These are phyloP conservation scores for Suncus etruscus DNA, from an alignment of 2,113 vertebrate species.

Conservation along the genomic window DNA sequence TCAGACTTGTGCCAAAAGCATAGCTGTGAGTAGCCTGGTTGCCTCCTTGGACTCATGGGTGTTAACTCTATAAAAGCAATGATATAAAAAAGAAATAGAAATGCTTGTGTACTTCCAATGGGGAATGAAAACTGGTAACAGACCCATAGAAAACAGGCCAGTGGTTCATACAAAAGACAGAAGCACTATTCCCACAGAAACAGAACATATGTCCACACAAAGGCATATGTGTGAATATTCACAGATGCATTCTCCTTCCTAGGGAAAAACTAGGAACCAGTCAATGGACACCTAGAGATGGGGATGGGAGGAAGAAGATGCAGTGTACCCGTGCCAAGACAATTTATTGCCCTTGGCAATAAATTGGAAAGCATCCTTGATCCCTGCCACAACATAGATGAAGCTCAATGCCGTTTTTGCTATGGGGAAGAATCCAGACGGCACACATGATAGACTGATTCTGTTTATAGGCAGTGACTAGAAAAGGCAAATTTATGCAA, in stretches of 20 bases:
- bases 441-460: not conserved
- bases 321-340: too few relatives aligned
- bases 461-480: not conserved
- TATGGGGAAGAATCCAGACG: not conserved
- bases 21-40: too few relatives aligned
- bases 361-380: too few relatives aligned
- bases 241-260: not conserved
- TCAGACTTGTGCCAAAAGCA: too few relatives aligned
- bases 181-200: not conserved
- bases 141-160: not conserved
- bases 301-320: too few relatives aligned
- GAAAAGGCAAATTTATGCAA: not conserved
- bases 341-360: too few relatives aligned
- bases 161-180: too few relatives aligned
- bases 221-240: fast-evolving
- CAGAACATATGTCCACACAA: fast-evolving
- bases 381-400: fast-evolving
- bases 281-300: not conserved
- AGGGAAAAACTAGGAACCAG: not conserved
- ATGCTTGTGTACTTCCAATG: not conserved
- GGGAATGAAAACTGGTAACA: not conserved
- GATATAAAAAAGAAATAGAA: too few relatives aligned
- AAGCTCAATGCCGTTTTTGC: not conserved
- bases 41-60: too few relatives aligned
- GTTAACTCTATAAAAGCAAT: too few relatives aligned